phyloP scores from a whole-genome alignment of 2,797 vertebrate species.

The Pteropus rufus region DNA sequence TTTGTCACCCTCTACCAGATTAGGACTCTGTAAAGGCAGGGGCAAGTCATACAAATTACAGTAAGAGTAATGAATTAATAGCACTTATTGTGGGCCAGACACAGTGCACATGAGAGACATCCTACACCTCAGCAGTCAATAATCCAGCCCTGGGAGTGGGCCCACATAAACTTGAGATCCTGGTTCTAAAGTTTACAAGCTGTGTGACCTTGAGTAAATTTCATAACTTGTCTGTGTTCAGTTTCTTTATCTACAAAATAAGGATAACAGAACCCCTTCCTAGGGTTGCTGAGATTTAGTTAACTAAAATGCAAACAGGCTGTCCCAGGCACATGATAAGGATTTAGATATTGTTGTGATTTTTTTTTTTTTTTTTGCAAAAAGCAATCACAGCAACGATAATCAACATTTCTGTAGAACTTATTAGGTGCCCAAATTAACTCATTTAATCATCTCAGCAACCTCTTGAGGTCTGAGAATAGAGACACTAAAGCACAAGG shows the following conservation, averaged over 20 bases:
- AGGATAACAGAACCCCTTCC: not conserved
- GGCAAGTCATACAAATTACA: not conserved
- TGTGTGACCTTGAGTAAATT: not conserved
- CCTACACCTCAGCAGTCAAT: not conserved
- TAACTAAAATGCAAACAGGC: not conserved
- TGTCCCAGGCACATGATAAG: not conserved
- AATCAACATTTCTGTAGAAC: not conserved
- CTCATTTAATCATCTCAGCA: not conserved
- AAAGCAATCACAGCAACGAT: not conserved
- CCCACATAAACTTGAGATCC: not conserved
- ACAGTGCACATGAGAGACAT: not conserved
- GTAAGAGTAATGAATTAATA: not conserved
- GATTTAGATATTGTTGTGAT: not conserved
- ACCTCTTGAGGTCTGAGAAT: not conserved
- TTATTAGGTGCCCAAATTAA: not conserved
- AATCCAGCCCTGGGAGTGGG: not conserved
- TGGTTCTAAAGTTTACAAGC: not conserved
- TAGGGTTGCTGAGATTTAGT: not conserved
- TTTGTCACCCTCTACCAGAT: not conserved
- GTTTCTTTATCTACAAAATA: not conserved
- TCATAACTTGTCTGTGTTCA: not conserved
- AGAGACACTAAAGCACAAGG: not conserved
- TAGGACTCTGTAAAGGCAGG: not conserved
- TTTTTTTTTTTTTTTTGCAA: not conserved
- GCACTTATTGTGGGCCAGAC: not conserved